Base-by-base conservation (phyloP, 2,888 invertebrate genomes). In the Pristionchus arcanus region DNA sequence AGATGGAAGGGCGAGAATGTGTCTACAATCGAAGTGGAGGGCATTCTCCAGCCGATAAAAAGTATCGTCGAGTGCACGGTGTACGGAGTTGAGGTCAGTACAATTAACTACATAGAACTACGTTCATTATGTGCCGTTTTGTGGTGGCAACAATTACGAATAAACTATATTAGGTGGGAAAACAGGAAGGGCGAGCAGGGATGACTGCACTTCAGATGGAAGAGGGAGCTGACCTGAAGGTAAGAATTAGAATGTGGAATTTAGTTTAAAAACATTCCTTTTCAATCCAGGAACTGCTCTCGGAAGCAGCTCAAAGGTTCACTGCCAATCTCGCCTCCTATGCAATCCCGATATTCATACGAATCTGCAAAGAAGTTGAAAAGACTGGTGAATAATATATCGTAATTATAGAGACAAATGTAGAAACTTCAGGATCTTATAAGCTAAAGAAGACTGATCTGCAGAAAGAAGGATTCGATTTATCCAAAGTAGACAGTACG, bases 1-100 rank as follows among this genome's bases (percentile, higher is more conserved):
- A 92, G 93, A 77, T 93, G 93, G 93, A 93, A 93, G 89, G 95
- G 95, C 53, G 95, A 95, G 85, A 95, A 95, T 89, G 98, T 99
- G 11, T 98, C 98, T 63, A 99, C 99, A 11, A 97, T 97, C 4
- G 99, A 99, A 96, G 97, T 99, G 19, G 99, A 99, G 96, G 97
- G 97, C 16, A 97, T 98, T 92, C 96, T 99, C 71, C 98, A 98
- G 93, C 97, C 97, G 94, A 96, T 97, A 77, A 96, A 97, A 37
- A 96, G 97, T 91, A 97, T 98, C 94, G 97, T 97, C 94, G 98
- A 98, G 95, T 97, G 97, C 34, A 97, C 98, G 21, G 98, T 98
- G 25, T 99, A 98, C 95, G 99, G 99, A 19, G 98, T 99, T 7
- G 92, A 94, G 90, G 97, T 92, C 97, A 68, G 55, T n/a, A n/a